These are phyloP conservation scores for Drosophila athabasca DNA, from an alignment of 1,140 invertebrate species.

Conservation along the genomic window DNA sequence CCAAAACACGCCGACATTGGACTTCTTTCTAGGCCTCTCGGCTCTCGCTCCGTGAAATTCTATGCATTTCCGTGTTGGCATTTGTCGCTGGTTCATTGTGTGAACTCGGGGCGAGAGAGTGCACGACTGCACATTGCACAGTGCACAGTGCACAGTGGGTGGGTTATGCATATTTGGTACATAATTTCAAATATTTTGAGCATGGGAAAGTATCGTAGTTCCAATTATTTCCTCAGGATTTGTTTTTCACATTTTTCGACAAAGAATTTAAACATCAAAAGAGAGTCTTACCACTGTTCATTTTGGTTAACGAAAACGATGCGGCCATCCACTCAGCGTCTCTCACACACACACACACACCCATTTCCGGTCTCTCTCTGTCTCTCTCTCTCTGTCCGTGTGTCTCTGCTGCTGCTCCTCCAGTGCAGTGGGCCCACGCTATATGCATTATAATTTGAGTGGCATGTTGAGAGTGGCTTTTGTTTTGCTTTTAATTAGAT, in stretches of 20 bases:
- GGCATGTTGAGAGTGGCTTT: slow-evolving; percentile 78
- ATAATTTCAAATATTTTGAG: too few relatives aligned
- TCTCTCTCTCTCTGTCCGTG: neutral
- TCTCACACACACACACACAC: slow-evolving; percentile 18
- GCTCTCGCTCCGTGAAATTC: slow-evolving; percentile 62
- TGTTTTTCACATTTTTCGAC: neutral
- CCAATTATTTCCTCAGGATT: neutral
- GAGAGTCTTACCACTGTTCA: slow-evolving; percentile 5
- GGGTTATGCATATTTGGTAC: neutral
- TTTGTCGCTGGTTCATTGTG: slow-evolving; percentile 74
- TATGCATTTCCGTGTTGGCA: slow-evolving; percentile 80
- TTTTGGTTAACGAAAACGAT: slow-evolving; percentile 31
- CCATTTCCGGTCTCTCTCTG: neutral
- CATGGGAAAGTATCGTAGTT: too few relatives aligned
- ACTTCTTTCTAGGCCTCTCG: slow-evolving; percentile 44
- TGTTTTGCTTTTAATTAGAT: slow-evolving; percentile 81
- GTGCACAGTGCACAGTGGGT: slow-evolving; percentile 23
- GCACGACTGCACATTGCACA: slow-evolving; percentile 30
- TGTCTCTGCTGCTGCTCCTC: slow-evolving; percentile 6
- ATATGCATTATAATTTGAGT: slow-evolving; percentile 79
- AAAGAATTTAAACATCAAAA: neutral
- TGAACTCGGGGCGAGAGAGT: slow-evolving; percentile 33
- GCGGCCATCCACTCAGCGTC: slow-evolving; percentile 31
- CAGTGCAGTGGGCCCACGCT: slow-evolving; percentile 28
- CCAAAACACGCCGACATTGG: slow-evolving; percentile 23